phyloP scores from a whole-genome alignment of 2,113 vertebrate genomes.

The Lampris incognitus region DNA sequence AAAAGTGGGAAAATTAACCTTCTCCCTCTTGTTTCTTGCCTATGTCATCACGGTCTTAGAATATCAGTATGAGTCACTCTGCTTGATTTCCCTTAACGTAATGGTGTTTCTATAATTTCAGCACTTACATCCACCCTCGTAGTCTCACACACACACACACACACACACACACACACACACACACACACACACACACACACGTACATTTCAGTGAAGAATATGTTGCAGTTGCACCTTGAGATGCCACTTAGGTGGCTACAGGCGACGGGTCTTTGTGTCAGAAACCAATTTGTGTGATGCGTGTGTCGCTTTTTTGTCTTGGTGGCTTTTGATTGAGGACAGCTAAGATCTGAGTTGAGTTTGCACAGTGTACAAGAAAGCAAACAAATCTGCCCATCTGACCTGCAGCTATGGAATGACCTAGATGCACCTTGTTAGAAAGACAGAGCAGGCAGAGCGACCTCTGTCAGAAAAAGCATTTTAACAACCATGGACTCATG shows the following conservation, averaged over 20 bases:
- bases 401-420: neutral
- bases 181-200: conserved; percentile 8
- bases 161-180: conserved; percentile 14
- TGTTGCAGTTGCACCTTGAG: neutral
- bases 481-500: conserved; percentile 1
- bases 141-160: conserved; percentile 10
- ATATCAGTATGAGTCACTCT: neutral
- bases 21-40: conserved; percentile 27
- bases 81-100: neutral
- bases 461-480: neutral
- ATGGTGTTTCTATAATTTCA: neutral
- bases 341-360: neutral
- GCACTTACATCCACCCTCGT: neutral
- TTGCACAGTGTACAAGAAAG: neutral
- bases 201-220: too few species aligned
- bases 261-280: conserved; percentile 13
- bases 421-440: neutral
- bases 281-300: conserved; percentile 39
- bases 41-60: neutral
- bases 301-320: neutral
- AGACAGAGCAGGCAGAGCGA: neutral
- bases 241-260: neutral
- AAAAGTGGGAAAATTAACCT: conserved; percentile 13
- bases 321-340: conserved; percentile 8
- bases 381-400: neutral